These are phyloP conservation scores for Syrphus vitripennis DNA, from an alignment of 2,888 invertebrate genomes.

Conservation along the genomic window DNA sequence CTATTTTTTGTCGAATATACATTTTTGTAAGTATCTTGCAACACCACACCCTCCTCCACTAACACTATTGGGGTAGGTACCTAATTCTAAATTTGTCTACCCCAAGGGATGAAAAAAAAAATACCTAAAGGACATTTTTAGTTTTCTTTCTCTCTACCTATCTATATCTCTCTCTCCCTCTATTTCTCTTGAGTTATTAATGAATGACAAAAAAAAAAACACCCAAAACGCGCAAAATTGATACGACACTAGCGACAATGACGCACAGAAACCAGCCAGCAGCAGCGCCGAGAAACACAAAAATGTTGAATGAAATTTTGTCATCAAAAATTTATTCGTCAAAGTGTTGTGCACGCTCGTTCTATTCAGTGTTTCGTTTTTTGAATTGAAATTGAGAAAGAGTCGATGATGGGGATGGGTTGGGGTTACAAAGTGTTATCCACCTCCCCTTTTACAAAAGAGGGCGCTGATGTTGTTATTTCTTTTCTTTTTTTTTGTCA, in stretches of 20 bases:
- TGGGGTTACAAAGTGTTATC: not conserved
- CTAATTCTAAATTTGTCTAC: not conserved
- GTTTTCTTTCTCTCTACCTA: not conserved
- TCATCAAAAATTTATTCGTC: not conserved
- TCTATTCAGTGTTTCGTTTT: not conserved
- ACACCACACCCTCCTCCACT: not conserved
- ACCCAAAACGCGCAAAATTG: not conserved
- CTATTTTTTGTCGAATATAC: not conserved
- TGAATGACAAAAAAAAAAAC: conserved; percentile 11
- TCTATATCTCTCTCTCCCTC: not conserved
- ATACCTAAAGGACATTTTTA: conserved; percentile 18
- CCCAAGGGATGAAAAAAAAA: not conserved
- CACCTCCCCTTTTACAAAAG: not conserved
- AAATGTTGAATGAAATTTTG: conserved; percentile 18
- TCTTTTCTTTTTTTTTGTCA: not conserved
- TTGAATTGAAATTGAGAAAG: not conserved
- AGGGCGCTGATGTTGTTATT: not conserved
- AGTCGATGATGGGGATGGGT: no score
- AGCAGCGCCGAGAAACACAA: not conserved
- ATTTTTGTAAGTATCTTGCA: not conserved
- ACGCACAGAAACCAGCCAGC: not conserved
- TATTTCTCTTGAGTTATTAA: conserved; percentile 28
- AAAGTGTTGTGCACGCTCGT: not conserved
- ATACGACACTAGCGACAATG: not conserved
- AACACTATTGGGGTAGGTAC: no score